phyloP scores from a whole-genome alignment of 2,888 invertebrate genomes.

The Ophioninae sp. region DNA sequence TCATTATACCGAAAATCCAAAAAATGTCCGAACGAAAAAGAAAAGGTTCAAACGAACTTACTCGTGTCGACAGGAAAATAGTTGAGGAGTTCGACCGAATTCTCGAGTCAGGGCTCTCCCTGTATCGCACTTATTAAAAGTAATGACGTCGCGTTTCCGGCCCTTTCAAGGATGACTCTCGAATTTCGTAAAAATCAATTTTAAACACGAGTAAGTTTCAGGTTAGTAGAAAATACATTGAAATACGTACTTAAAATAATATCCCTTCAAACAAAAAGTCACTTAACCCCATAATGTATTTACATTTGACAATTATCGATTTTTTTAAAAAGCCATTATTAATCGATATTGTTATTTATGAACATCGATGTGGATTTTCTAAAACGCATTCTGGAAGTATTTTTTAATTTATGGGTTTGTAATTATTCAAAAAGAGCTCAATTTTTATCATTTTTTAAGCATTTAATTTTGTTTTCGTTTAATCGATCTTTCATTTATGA shows the following conservation, averaged over 20 bases:
- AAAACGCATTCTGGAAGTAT: no score
- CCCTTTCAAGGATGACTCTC: slow-evolving; percentile 29
- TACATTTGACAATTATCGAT: no score
- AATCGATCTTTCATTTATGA: no score
- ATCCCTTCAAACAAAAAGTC: background rate
- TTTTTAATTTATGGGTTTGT: no score
- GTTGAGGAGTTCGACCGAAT: background rate
- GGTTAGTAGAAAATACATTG: background rate
- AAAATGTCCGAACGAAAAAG: background rate
- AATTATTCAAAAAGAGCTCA: no score
- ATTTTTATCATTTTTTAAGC: no score
- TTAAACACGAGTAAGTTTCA: slow-evolving; percentile 23
- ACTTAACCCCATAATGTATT: no score
- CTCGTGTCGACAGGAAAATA: slow-evolving; percentile 17
- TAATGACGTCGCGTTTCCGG: slow-evolving; percentile 52
- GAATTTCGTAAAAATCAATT: slow-evolving; percentile 57
- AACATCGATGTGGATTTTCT: no score
- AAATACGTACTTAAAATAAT: background rate
- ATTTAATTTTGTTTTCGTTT: no score
- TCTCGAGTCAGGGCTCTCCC: slow-evolving; percentile 13
- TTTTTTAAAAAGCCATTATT: no score
- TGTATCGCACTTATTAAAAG: slow-evolving; percentile 54
- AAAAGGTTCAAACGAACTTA: background rate
- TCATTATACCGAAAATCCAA: background rate
- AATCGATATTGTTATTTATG: no score